Evolutionary conservation across 1,140 invertebrate genomes (phyloP).

Genomic region (Nilaparvata lugens): DNA sequence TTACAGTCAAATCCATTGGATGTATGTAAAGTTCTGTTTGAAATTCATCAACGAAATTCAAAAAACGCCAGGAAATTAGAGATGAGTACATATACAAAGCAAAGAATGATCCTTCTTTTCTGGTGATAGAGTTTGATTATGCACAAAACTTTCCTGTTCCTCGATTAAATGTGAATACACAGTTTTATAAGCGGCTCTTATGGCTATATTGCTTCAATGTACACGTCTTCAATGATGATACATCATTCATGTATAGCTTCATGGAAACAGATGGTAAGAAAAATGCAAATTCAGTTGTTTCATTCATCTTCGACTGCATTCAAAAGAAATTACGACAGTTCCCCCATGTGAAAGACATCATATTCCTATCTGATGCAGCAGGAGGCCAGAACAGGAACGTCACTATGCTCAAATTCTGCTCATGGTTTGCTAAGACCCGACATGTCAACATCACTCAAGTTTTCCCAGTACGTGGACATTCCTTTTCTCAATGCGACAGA

Average conservation of each 20-base stretch:
- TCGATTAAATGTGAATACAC: constrained; percentile 7
- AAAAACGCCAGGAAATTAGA: constrained; percentile 6
- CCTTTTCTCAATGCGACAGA: constrained; percentile 12
- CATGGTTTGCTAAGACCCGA: too few species aligned
- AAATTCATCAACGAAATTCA: constrained; percentile 8
- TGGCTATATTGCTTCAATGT: constrained; percentile 19
- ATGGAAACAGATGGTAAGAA: too few species aligned
- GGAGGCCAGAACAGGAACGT: too few species aligned
- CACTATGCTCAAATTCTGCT: too few species aligned
- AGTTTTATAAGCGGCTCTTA: constrained; percentile 18
- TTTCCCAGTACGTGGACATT: constrained; percentile 14
- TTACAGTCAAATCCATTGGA: constrained; percentile 8
- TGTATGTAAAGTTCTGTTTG: constrained; percentile 5
- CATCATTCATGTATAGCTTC: too few species aligned
- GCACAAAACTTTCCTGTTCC: constrained; percentile 18
- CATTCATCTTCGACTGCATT: too few species aligned
- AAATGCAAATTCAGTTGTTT: too few species aligned
- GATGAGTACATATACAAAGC: constrained; percentile 6
- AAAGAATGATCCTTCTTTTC: background rate
- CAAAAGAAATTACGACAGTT: too few species aligned
- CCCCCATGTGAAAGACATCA: too few species aligned
- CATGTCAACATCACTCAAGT: constrained; percentile 8
- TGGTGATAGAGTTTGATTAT: constrained; percentile 20
- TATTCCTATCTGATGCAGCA: too few species aligned
- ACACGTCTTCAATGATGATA: background rate